phyloP scores from a whole-genome alignment of 2,113 vertebrate species.

The Scortum barcoo region DNA sequence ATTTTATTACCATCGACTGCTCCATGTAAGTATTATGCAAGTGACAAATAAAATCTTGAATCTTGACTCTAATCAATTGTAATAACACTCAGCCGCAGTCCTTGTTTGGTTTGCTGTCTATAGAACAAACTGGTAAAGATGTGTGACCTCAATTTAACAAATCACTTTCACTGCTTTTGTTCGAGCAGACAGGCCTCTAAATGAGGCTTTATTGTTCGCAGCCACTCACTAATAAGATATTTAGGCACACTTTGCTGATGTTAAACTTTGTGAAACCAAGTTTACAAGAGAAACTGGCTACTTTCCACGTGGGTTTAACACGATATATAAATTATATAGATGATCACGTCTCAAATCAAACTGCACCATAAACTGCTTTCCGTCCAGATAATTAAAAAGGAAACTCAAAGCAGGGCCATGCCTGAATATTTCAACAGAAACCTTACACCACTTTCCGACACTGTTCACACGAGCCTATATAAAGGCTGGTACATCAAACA shows the following conservation, averaged over 20 bases:
- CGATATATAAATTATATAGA: background rate
- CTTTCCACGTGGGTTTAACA: background rate
- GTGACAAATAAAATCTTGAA: too few relatives aligned
- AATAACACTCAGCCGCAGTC: too few relatives aligned
- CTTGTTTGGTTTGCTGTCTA: background rate
- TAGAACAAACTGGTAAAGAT: background rate
- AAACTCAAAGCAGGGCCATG: conserved; percentile 13
- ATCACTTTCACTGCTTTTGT: conserved; percentile 1
- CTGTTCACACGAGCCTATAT: conserved; percentile 28
- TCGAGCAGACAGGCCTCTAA: background rate
- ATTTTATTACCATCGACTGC: too few relatives aligned
- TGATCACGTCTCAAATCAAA: background rate
- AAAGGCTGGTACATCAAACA: conserved; percentile 6
- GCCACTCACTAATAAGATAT: background rate
- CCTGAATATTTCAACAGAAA: conserved; percentile 50
- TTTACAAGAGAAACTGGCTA: too few relatives aligned
- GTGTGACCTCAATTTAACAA: background rate
- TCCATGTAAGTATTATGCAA: too few relatives aligned
- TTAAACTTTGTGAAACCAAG: background rate
- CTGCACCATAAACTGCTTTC: background rate
- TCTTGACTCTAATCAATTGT: too few relatives aligned
- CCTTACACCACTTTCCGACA: conserved; percentile 14
- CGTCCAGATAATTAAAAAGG: background rate
- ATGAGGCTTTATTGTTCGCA: background rate
- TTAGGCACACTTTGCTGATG: background rate